These are phyloP conservation scores for Accipiter cooperii DNA, from an alignment of 2,113 vertebrate genomes.

Conservation along the genomic window DNA sequence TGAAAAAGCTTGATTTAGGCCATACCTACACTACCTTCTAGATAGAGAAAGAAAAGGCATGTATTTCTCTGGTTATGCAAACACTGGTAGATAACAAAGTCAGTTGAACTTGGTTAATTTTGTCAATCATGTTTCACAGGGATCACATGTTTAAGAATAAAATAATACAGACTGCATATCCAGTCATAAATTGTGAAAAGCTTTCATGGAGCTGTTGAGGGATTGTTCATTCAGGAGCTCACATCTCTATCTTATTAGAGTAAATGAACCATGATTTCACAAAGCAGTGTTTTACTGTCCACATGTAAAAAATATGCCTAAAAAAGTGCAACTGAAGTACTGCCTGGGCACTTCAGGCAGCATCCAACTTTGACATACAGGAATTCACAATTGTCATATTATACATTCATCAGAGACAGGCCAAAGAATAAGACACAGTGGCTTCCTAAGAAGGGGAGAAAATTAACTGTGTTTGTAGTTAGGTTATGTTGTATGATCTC, in stretches of 20 bases:
- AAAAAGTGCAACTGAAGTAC: not conserved
- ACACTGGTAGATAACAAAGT: not conserved
- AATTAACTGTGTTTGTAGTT: not conserved
- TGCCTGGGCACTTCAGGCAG: not conserved
- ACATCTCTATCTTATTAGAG: not conserved
- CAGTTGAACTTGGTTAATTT: not conserved
- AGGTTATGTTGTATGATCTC: not conserved
- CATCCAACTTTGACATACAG: not conserved
- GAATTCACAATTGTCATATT: not conserved
- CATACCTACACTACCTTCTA: not conserved
- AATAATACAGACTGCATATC: not conserved
- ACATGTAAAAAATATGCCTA: not conserved
- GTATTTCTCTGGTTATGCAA: not conserved
- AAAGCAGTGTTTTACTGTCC: not conserved
- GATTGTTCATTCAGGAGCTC: not conserved
- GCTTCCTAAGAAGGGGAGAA: not conserved
- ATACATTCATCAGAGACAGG: not conserved
- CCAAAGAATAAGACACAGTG: not conserved
- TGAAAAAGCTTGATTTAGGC: not conserved
- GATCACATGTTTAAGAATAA: not conserved
- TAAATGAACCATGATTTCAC: not conserved
- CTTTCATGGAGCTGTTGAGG: not conserved
- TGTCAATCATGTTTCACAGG: not conserved
- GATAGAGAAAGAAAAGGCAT: not conserved
- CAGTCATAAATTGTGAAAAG: not conserved